phyloP scores from a whole-genome alignment of 1,140 invertebrate genomes.

The Teleopsis dalmanni region DNA sequence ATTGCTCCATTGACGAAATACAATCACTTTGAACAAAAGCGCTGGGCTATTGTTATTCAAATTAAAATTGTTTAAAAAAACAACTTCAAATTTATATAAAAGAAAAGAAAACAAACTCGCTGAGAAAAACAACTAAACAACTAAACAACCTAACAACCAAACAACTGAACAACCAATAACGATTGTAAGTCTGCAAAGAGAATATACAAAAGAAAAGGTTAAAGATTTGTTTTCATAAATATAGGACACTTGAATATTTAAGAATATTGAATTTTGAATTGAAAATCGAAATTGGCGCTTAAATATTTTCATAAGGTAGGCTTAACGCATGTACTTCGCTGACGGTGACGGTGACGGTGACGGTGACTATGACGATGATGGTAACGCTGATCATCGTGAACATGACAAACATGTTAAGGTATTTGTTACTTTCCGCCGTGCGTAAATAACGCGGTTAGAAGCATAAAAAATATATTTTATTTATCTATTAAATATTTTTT shows the following conservation, averaged over 20 bases:
- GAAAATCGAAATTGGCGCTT: slow-evolving; percentile 37
- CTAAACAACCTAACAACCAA: too few species aligned
- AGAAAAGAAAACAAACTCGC: not conserved
- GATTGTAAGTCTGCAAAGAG: too few species aligned
- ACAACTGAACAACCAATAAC: too few species aligned
- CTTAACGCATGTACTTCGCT: slow-evolving; percentile 7
- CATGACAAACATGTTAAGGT: not conserved
- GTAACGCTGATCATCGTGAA: not conserved
- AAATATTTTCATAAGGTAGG: slow-evolving; percentile 30
- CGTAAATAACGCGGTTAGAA: not conserved
- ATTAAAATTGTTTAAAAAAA: slow-evolving; percentile 10
- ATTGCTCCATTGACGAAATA: too few species aligned
- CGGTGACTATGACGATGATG: not conserved
- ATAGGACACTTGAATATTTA: slow-evolving; percentile 23
- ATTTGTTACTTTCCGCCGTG: slow-evolving; percentile 1
- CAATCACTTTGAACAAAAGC: not conserved
- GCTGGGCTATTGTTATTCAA: slow-evolving; percentile 9
- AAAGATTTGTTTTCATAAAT: not conserved
- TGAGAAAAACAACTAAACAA: too few species aligned
- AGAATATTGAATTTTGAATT: not conserved
- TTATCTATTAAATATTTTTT: too few species aligned
- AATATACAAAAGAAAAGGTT: not conserved
- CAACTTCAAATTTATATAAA: not conserved
- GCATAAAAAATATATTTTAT: too few species aligned
- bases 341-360: too few species aligned